Conservation (phyloP, 2,113 vertebrate genomes). For the Eurypyga helias region DNA sequence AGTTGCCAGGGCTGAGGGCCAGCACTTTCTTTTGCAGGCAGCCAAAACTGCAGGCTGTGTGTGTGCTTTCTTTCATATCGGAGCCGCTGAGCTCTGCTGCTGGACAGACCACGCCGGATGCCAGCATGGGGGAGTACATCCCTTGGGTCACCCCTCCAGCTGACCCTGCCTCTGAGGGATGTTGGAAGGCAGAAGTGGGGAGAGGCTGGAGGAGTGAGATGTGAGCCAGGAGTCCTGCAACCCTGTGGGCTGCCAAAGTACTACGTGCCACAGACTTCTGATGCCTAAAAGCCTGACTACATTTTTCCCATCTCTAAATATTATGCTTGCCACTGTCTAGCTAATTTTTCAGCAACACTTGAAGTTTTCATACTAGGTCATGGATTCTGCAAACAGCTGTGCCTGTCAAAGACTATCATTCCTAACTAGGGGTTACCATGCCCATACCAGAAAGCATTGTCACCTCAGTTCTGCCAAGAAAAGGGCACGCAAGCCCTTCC, state of each 20-base stretch:
- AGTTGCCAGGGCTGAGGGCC: constrained; percentile 25
- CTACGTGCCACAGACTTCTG: neutral
- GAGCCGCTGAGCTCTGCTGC: neutral
- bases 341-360: neutral
- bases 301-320: neutral
- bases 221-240: neutral
- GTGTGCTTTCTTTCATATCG: neutral
- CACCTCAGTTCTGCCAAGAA: constrained; percentile 18
- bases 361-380: constrained; percentile 12
- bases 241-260: neutral
- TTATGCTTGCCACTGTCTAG: neutral
- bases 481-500: neutral
- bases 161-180: neutral
- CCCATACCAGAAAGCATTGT: neutral
- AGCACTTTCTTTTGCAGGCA: constrained; percentile 19
- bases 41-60: constrained; percentile 28
- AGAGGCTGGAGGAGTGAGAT: neutral
- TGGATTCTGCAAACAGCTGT: constrained; percentile 23
- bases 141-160: neutral
- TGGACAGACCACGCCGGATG: neutral
- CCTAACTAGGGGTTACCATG: neutral
- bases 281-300: neutral
- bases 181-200: neutral
- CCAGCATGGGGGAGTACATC: neutral
- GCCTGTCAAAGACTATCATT: constrained; percentile 35